Conservation (phyloP, 1,140 invertebrate genomes). For the Rhopalosiphum maidis region DNA sequence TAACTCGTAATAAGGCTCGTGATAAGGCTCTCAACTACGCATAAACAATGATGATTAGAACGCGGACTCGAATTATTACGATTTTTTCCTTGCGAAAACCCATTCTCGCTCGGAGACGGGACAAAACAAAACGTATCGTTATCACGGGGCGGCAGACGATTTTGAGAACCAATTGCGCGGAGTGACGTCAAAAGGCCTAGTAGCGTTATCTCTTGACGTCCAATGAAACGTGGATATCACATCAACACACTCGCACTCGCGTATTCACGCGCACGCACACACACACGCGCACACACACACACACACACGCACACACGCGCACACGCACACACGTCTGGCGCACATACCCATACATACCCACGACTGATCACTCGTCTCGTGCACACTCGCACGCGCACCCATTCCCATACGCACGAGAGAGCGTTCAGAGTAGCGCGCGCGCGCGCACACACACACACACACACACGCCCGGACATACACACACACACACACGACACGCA, state of each 20-base stretch:
- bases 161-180: conserved; percentile 43
- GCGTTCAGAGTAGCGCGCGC: not conserved
- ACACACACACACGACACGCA: not conserved
- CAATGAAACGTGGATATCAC: conserved; percentile 57
- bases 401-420: not conserved
- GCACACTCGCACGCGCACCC: not conserved
- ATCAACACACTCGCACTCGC: not conserved
- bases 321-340: not conserved
- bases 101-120: too few species aligned
- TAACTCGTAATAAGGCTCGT: too few species aligned
- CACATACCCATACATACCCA: too few species aligned
- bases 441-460: too few species aligned
- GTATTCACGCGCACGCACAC: not conserved
- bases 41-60: too few species aligned
- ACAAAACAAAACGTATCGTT: not conserved
- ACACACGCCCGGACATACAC: too few species aligned
- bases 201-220: conserved; percentile 54
- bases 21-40: too few species aligned
- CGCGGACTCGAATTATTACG: too few species aligned
- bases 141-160: not conserved
- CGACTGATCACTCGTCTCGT: too few species aligned
- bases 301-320: not conserved
- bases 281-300: not conserved
- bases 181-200: conserved; percentile 48
- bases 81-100: too few species aligned